These are phyloP conservation scores for Pseudochirops cupreus DNA, from an alignment of 2,797 vertebrate genomes.

Conservation along the genomic window DNA sequence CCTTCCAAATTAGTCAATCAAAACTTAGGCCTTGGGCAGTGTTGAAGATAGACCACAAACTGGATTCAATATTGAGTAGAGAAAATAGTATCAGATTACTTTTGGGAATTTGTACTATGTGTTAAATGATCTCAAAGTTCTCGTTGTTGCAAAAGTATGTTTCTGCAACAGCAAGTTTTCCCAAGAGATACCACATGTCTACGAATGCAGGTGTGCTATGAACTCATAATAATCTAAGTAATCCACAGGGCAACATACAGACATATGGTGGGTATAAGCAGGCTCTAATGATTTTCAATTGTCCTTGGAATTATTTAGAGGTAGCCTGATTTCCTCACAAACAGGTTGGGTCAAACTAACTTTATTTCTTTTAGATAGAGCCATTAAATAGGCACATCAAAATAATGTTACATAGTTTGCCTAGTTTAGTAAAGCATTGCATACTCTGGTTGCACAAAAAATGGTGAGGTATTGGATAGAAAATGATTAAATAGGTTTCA, in stretches of 20 bases:
- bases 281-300: background rate
- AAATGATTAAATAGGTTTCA: background rate
- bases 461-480: background rate
- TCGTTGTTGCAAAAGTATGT: background rate
- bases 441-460: background rate
- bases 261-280: background rate
- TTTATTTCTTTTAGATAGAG: background rate
- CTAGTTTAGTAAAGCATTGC: background rate
- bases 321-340: background rate
- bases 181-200: background rate
- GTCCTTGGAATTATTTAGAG: background rate
- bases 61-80: background rate
- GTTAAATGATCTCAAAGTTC: background rate
- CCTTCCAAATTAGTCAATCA: background rate
- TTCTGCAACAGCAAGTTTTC: background rate
- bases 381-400: background rate
- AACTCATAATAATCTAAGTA: background rate
- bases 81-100: background rate
- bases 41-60: background rate
- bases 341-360: background rate
- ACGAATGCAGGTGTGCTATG: background rate
- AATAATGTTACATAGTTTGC: background rate
- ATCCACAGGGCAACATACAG: background rate
- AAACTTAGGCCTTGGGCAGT: background rate
- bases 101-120: background rate